Conservation (phyloP, 2,797 vertebrate genomes). For the Furcifer pardalis region DNA sequence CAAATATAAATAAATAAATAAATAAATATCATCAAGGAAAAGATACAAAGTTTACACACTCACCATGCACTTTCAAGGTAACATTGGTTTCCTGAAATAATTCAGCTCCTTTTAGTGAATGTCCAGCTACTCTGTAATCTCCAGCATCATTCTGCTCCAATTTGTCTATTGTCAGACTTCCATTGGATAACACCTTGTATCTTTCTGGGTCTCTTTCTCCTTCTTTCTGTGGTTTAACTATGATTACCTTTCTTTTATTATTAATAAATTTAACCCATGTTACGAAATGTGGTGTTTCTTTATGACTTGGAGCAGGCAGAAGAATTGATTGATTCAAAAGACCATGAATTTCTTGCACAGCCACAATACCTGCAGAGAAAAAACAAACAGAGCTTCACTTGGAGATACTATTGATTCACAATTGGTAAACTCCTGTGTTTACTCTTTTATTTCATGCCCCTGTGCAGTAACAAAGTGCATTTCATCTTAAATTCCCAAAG, state of each 20-base stretch:
- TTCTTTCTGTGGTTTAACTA: fast-evolving
- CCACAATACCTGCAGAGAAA: slow-evolving; percentile 26
- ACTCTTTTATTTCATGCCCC: background rate
- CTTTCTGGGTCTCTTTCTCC: background rate
- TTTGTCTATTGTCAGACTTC: slow-evolving; percentile 33
- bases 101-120: fast-evolving
- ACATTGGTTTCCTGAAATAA: background rate
- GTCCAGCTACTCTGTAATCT: fast-evolving
- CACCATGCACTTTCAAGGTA: slow-evolving; percentile 22
- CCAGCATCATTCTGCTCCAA: slow-evolving; percentile 41
- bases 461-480: background rate
- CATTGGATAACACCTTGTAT: fast-evolving
- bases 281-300: fast-evolving
- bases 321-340: background rate
- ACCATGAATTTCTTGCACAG: fast-evolving
- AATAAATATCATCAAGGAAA: background rate
- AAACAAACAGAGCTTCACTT: background rate
- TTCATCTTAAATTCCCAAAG: background rate
- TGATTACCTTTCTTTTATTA: fast-evolving
- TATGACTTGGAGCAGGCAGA: background rate
- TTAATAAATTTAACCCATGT: background rate
- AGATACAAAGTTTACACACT: slow-evolving; percentile 24
- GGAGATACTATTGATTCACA: background rate
- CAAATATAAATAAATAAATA: too few species aligned
- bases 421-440: background rate